Evolutionary conservation across 2,888 invertebrate genomes (phyloP).

Genomic region (Lochmaea capreae): DNA sequence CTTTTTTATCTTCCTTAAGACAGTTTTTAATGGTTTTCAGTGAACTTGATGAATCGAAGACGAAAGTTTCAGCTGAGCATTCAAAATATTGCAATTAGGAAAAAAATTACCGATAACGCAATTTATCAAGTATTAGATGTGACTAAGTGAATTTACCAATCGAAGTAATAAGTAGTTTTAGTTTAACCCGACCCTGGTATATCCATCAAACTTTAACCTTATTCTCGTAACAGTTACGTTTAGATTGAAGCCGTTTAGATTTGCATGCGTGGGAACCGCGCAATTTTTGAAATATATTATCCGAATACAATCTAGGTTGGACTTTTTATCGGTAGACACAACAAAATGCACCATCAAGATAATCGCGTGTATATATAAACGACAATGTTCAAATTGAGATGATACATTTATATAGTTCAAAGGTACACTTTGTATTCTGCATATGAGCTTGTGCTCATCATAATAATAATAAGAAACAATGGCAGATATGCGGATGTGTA

Average conservation of each 20-base stretch:
- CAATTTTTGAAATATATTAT: conserved; percentile 51
- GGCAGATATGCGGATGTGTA: conserved; percentile 16
- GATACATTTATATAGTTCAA: conserved; percentile 43
- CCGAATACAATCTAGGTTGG: conserved; percentile 58
- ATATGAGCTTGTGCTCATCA: conserved; percentile 22
- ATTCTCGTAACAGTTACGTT: conserved; percentile 26
- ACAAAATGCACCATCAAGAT: conserved; percentile 52
- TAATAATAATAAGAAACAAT: conserved; percentile 26
- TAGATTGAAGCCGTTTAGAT: conserved; percentile 31
- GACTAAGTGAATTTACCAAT: background rate
- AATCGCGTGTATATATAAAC: conserved; percentile 48
- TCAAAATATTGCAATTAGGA: too few relatives aligned
- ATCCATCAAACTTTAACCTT: conserved; percentile 27
- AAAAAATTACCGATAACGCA: background rate
- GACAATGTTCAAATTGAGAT: conserved; percentile 52
- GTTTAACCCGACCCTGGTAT: conserved; percentile 3
- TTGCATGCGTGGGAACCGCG: conserved; percentile 57
- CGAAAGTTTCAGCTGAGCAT: too few relatives aligned
- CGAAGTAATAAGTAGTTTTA: background rate
- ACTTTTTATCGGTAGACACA: conserved; percentile 52
- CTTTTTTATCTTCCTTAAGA: too few relatives aligned
- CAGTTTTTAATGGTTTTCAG: too few relatives aligned
- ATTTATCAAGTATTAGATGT: background rate
- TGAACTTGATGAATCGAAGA: too few relatives aligned
- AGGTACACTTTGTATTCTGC: conserved; percentile 28